A percentile compares a stretch with the other conserved stretches of the same genome.
Conservation (phyloP, 2,797 vertebrate genomes). For the Acanthurus tractus region DNA sequence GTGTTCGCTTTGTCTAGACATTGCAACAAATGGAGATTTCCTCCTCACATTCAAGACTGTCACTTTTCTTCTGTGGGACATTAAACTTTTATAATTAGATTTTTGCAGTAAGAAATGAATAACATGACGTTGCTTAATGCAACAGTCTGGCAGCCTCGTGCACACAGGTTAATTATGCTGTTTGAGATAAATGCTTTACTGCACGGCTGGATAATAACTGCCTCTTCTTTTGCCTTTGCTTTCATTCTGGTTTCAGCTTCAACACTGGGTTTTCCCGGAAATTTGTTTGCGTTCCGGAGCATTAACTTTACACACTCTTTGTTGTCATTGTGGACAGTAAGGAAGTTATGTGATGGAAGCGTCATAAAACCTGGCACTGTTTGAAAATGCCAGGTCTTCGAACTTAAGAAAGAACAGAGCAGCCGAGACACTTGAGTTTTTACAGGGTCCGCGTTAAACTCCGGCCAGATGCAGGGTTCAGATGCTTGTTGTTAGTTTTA, state of each 20-base stretch:
- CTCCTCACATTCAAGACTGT: constrained; percentile 5
- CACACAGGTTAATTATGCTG: neutral
- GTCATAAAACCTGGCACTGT: constrained; percentile 77
- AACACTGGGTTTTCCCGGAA: constrained; percentile 60
- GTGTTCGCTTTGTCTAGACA: constrained; percentile 70
- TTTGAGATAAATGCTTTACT: neutral
- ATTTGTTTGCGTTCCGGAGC: constrained; percentile 84
- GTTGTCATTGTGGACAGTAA: constrained; percentile 79
- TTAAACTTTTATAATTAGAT: neutral
- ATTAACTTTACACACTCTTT: constrained; percentile 88
- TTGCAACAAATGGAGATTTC: constrained; percentile 31
- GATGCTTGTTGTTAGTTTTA: constrained; percentile 82
- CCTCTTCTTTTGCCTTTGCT: constrained; percentile 17
- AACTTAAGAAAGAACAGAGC: constrained; percentile 79
- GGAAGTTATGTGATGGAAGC: constrained; percentile 84
- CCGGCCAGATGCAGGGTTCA: constrained; percentile 77
- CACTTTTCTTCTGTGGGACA: constrained; percentile 1
- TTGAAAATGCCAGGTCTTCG: constrained; percentile 77
- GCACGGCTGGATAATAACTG: neutral
- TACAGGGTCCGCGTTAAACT: constrained; percentile 69
- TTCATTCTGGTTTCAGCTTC: constrained; percentile 50
- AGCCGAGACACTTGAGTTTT: constrained; percentile 72
- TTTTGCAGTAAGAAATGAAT: neutral
- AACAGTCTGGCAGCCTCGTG: neutral
- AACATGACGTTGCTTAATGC: neutral